A percentile compares a stretch with the other conserved stretches of the same genome.
Evolutionary conservation across 2,113 vertebrate species (phyloP).

Genomic region (Vireo altiloquus): DNA sequence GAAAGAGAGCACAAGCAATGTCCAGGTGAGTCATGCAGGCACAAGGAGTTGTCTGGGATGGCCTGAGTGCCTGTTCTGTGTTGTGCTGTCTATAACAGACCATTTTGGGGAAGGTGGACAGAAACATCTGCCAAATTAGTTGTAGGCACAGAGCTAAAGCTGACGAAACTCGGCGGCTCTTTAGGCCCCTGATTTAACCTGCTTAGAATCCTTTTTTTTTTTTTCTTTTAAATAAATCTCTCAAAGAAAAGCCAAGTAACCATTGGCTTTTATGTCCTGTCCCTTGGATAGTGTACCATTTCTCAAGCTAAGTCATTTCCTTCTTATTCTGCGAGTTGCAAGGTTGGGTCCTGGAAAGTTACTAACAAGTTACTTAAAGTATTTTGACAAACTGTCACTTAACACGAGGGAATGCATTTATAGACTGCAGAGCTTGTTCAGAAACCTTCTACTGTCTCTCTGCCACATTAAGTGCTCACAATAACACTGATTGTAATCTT

Average conservation of each 20-base stretch:
- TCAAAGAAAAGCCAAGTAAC: not conserved
- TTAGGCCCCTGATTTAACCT: not conserved
- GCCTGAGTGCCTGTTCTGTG: not conserved
- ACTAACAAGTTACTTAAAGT: not conserved
- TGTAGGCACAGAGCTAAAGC: not conserved
- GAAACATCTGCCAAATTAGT: not conserved
- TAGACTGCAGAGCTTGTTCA: not conserved
- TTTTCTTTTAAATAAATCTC: not conserved
- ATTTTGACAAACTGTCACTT: not conserved
- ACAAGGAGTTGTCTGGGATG: not conserved
- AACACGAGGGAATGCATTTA: not conserved
- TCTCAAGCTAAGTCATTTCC: not conserved
- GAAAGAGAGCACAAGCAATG: not conserved
- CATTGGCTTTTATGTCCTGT: not conserved
- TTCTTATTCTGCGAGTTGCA: not conserved
- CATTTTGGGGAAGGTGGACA: not conserved
- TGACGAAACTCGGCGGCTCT: accelerated
- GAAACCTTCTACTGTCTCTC: not conserved
- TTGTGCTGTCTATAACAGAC: not conserved
- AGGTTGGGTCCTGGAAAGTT: not conserved
- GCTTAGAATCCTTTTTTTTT: not conserved
- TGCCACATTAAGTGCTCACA: not conserved
- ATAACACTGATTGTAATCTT: not conserved
- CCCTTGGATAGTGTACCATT: not conserved
- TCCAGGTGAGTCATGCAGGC: accelerated